phyloP scores from a whole-genome alignment of 2,888 invertebrate species.

The Cenopis cana region DNA sequence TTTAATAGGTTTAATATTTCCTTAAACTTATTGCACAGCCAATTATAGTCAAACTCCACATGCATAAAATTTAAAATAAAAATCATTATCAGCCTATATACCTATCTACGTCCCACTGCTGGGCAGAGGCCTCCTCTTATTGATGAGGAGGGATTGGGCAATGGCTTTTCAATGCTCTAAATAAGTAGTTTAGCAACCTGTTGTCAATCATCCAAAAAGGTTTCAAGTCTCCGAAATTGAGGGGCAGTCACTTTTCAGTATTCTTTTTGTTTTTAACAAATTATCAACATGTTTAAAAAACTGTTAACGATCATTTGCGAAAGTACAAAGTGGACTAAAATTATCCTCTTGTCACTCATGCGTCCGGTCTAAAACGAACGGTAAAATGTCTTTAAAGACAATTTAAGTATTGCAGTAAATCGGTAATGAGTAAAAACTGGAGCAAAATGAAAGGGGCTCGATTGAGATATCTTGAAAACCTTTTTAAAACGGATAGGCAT shows the following conservation, averaged over 20 bases:
- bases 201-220: background rate
- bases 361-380: slow-evolving; percentile 40
- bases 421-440: slow-evolving; percentile 43
- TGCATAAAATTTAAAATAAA: too few relatives aligned
- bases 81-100: too few relatives aligned
- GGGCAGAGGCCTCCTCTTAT: too few relatives aligned
- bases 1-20: too few relatives aligned
- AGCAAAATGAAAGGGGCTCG: slow-evolving; percentile 37
- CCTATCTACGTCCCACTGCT: too few relatives aligned
- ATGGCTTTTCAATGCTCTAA: too few relatives aligned
- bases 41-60: too few relatives aligned
- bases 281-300: slow-evolving; percentile 17
- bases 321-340: slow-evolving; percentile 21
- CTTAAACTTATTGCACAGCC: too few relatives aligned
- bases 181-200: background rate
- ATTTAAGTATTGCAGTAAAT: slow-evolving; percentile 43
- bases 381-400: slow-evolving; percentile 35
- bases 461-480: slow-evolving; percentile 41
- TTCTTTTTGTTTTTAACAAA: slow-evolving; percentile 16
- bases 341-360: slow-evolving; percentile 37
- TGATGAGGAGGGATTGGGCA: too few relatives aligned
- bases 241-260: background rate
- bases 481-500: slow-evolving; percentile 30
- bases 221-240: background rate
- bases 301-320: slow-evolving; percentile 15